Evolutionary conservation across 2,888 invertebrate genomes (phyloP), one percentile per base, ranked within the genome.

Genomic region (Diplazon laetatorius): DNA sequence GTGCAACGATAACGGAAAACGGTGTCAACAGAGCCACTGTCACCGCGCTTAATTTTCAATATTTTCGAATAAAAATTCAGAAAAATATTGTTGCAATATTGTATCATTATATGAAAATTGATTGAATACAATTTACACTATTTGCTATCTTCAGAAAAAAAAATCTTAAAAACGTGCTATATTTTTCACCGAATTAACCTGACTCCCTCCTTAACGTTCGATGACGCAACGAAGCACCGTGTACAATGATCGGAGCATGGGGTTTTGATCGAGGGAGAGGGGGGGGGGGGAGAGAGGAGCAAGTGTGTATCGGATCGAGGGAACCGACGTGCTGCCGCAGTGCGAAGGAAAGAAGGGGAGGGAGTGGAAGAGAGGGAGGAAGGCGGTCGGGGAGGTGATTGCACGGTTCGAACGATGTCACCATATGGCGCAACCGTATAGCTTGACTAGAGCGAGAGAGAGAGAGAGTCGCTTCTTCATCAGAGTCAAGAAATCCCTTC

Each of bases 381-480:
- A 16, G 39, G 65, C 14, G 42, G 9, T 14, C 48, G 48, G 25
- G 37, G 59, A 48, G 68, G 50, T 65, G 71, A 57, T 70, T 63
- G 70, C 68, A 57, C 70, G 60, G 60, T n/a, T 42, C 80, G 83
- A 86, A 46, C 80, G 83, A 86, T 86, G 87, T 87, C 87, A 81
- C 82, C 85, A 84, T 80, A 79, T 86, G 83, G 84, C 81, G 88
- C 85, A 85, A 86, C 57, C 69, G 69, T 46, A 82, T n/a, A n/a
- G n/a, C n/a, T n/a, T n/a, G n/a, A n/a, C n/a, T n/a, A n/a, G n/a
- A n/a, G 75, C 91, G 92, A 92, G 57, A n/a, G 73, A 76, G 77
- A 65, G 37, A 39, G 57, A 25, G 37, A 18, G 18, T 9, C 6
- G 18, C 35, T n/a, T n/a, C n/a, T n/a, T n/a, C n/a, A n/a, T n/a